A percentile compares a stretch with the other conserved stretches of the same genome.
phyloP scores from a whole-genome alignment of 1,140 invertebrate genomes.

The Drosophila pandora region DNA sequence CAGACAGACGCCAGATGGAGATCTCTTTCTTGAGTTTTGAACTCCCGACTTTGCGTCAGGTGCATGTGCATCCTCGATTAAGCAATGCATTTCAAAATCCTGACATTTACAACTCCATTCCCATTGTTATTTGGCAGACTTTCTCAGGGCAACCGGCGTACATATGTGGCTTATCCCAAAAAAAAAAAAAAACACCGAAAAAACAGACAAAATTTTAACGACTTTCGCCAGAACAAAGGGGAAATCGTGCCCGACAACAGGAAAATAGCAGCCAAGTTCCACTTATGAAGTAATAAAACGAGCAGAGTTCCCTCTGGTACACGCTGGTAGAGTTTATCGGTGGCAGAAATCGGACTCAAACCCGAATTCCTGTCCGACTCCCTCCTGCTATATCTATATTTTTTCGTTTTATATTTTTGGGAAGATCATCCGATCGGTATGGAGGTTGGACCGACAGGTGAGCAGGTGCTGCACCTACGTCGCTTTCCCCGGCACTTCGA shows the following conservation, averaged over 20 bases:
- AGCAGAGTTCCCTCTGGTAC: slow-evolving; percentile 20
- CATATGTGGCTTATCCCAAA: slow-evolving; percentile 62
- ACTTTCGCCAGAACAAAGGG: slow-evolving; percentile 77
- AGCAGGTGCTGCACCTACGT: slow-evolving; percentile 23
- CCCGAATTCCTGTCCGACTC: slow-evolving; percentile 2
- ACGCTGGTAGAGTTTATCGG: slow-evolving; percentile 60
- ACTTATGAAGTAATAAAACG: slow-evolving; percentile 81
- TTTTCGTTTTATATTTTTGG: not conserved
- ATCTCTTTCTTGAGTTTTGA: slow-evolving; percentile 4
- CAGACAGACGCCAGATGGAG: slow-evolving; percentile 44
- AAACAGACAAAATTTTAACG: slow-evolving; percentile 61
- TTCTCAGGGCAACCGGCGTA: slow-evolving; percentile 37
- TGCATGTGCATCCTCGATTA: slow-evolving; percentile 59
- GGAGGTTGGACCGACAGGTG: slow-evolving; percentile 56
- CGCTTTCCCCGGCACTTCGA: slow-evolving; percentile 26
- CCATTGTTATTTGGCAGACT: slow-evolving; percentile 51
- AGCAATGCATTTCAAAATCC: slow-evolving; percentile 72
- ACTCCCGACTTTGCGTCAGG: slow-evolving; percentile 30
- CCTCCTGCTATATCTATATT: slow-evolving; percentile 17
- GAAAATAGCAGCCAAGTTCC: slow-evolving; percentile 72
- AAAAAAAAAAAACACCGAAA: slow-evolving; percentile 9
- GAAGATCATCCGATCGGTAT: slow-evolving; percentile 5
- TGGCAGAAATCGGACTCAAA: slow-evolving; percentile 41
- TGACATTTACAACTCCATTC: slow-evolving; percentile 72
- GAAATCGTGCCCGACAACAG: slow-evolving; percentile 62